Base-by-base conservation (phyloP, 2,113 vertebrate species). In the Cisticola juncidis region DNA sequence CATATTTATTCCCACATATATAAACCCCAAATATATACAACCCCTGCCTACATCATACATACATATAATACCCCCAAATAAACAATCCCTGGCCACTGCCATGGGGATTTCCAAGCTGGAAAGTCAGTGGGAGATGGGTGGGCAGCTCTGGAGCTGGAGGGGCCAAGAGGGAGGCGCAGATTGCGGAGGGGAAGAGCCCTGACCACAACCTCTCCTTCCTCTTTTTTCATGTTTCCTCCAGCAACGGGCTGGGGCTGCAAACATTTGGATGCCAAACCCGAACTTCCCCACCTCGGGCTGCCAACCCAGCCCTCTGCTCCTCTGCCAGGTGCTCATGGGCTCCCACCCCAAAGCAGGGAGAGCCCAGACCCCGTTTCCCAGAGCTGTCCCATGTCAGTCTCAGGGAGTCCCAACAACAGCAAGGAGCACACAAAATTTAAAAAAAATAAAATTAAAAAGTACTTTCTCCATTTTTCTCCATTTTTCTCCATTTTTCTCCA, bases 141-240 rank as follows among this genome's bases (percentile, higher is more conserved):
- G 47, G 47, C 47, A 90, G 45, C 28, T 50, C 3, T 2, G 0
- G 8, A 36, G 70, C 42, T 17, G 1, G 12, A 38, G 66, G n/a
- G 64, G 76, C 80, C 68, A 71, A 96, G 76, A 53, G 58, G 83
- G 89, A 90, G 86, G 83, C 68, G 68, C 83, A 96, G 96, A 96
- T 91, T 96, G 86, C 8, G 47, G 93, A 86, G 80, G 89, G 83
- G 93, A 94, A 96, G 86, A 92, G 89, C 58, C 6, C 16, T 24
- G 9, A 94, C 96, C 93, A 9, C 96, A 94, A 91, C 31, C 96
- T 86, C 91, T 82, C 89, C 96, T 96, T 96, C 94, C 96, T 42
- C 64, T 95, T 96, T 96, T 57, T 50, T 48, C 47, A 24, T 2
- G 68, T 91, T 96, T 96, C 94, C 96, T 96, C 64, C 25, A 90